A percentile compares a stretch with the other conserved stretches of the same genome.
These are phyloP conservation scores for Battus philenor DNA, from an alignment of 1,140 invertebrate species.

Conservation along the genomic window DNA sequence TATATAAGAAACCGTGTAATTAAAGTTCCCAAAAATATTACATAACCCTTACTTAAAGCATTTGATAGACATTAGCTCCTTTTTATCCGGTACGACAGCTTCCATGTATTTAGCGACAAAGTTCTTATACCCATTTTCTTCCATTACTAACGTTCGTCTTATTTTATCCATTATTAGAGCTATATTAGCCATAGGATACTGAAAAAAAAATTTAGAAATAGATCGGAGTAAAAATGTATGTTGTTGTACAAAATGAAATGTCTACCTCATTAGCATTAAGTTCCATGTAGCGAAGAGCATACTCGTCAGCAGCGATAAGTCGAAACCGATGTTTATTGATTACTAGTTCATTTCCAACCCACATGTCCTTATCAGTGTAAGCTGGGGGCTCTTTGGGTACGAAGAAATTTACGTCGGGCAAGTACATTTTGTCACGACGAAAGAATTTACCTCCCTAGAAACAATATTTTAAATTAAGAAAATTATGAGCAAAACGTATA, in stretches of 20 bases:
- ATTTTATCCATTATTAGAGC: conserved; percentile 83
- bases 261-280: conserved; percentile 84
- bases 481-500: too few relatives aligned
- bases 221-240: too few relatives aligned
- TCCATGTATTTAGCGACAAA: conserved; percentile 83
- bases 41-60: conserved; percentile 73
- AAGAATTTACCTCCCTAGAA: conserved; percentile 81
- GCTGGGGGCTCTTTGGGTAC: conserved; percentile 81
- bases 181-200: conserved; percentile 85
- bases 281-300: conserved; percentile 92
- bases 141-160: conserved; percentile 72
- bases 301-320: conserved; percentile 89
- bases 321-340: conserved; percentile 88
- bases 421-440: conserved; percentile 80
- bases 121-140: conserved; percentile 81
- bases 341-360: conserved; percentile 84
- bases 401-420: conserved; percentile 84
- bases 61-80: conserved; percentile 70
- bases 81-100: conserved; percentile 52
- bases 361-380: conserved; percentile 87
- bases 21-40: neutral
- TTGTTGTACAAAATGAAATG: too few relatives aligned
- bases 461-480: too few relatives aligned
- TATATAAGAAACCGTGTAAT: too few relatives aligned
- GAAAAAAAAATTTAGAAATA: conserved; percentile 23